Percentiles rank a stretch among this genome's conserved stretches.
Evolutionary conservation across 35 echinoderm and acorn worm species (phyloP).

Genomic region (Strongylocentrotus purpuratus): DNA sequence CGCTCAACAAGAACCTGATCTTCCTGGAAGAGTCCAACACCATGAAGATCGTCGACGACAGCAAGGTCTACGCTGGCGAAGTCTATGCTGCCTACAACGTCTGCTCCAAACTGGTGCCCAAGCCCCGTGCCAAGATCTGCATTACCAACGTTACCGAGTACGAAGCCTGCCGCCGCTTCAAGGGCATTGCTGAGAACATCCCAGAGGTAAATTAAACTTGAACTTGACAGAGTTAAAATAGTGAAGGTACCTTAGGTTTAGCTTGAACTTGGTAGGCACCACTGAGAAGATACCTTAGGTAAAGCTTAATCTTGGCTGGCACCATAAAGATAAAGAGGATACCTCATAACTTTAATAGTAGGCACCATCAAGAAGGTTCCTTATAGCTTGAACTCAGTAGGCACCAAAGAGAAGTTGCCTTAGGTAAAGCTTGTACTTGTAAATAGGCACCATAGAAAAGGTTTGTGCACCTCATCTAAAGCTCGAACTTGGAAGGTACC

Average conservation of each 20-base stretch:
- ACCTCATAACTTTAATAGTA: no score
- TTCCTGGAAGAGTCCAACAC: slow-evolving; percentile 78
- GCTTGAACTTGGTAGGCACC: no score
- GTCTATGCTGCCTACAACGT: slow-evolving; percentile 63
- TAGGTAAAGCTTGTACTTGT: no score
- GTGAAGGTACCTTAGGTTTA: neutral
- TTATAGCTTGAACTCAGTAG: no score
- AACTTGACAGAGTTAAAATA: neutral
- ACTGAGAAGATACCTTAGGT: neutral
- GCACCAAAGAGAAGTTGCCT: no score
- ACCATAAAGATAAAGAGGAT: no score
- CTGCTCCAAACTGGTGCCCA: slow-evolving; percentile 56
- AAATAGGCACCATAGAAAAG: no score
- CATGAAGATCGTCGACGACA: slow-evolving; percentile 51
- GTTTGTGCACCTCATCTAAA: no score
- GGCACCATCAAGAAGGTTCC: no score
- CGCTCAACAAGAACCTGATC: slow-evolving; percentile 63
- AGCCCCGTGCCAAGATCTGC: slow-evolving; percentile 86
- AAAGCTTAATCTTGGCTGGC: no score
- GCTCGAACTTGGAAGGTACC: no score
- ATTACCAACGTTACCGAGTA: slow-evolving; percentile 52
- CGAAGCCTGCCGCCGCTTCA: slow-evolving; percentile 68
- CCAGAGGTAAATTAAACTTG: slow-evolving; percentile 48
- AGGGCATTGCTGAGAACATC: slow-evolving; percentile 62
- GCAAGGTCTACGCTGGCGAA: slow-evolving; percentile 56